Evolutionary conservation across 2,797 vertebrate genomes (phyloP).

Genomic region (Telmatherina bonti): DNA sequence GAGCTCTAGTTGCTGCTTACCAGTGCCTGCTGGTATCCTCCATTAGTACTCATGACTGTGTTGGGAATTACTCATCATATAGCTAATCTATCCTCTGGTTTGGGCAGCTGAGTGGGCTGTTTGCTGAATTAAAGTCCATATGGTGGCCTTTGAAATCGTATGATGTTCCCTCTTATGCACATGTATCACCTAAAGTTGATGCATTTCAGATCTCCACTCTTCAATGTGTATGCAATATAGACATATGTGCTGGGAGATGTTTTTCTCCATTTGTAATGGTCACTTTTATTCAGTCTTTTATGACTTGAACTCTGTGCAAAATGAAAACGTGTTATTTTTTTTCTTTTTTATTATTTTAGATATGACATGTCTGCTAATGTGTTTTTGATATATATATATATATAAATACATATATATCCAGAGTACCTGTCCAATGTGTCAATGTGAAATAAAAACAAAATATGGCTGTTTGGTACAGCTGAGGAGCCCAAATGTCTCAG

Average conservation of each 20-base stretch:
- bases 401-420: too few species aligned
- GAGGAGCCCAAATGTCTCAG: slow-evolving; percentile 33
- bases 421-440: slow-evolving; percentile 77
- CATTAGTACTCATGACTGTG: slow-evolving; percentile 31
- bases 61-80: slow-evolving; percentile 46
- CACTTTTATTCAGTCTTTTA: slow-evolving; percentile 72
- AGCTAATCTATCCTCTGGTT: slow-evolving; percentile 47
- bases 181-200: slow-evolving; percentile 40
- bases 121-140: slow-evolving; percentile 56
- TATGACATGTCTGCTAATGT: slow-evolving; percentile 76
- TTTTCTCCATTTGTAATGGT: slow-evolving; percentile 72
- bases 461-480: slow-evolving; percentile 77
- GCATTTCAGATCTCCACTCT: slow-evolving; percentile 66
- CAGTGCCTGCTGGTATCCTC: slow-evolving; percentile 60
- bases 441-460: slow-evolving; percentile 82
- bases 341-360: slow-evolving; percentile 75
- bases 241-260: slow-evolving; percentile 71
- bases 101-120: slow-evolving; percentile 40
- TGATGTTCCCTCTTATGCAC: slow-evolving; percentile 45
- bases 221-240: slow-evolving; percentile 82
- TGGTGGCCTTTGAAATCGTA: slow-evolving; percentile 70
- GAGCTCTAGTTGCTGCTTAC: slow-evolving; percentile 68
- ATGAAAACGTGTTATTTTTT: slow-evolving; percentile 59
- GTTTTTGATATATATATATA: slow-evolving; percentile 72
- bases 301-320: slow-evolving; percentile 77